phyloP scores from a whole-genome alignment of 2,113 vertebrate genomes.

The Mystacornis crossleyi region DNA sequence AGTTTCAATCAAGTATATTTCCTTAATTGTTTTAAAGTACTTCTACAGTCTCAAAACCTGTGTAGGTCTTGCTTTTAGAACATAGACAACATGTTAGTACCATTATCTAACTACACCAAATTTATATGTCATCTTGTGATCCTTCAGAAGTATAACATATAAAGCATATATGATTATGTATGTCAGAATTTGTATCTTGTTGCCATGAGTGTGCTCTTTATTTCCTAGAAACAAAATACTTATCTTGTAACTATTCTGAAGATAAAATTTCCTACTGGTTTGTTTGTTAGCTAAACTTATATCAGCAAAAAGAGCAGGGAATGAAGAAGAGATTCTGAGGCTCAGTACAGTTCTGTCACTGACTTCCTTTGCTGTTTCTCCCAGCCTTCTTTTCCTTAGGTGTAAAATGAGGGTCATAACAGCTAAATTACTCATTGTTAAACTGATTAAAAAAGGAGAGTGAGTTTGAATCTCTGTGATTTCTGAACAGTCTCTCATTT shows the following conservation, averaged over 20 bases:
- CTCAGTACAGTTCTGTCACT: not conserved
- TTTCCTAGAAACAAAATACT: not conserved
- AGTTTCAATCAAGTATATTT: not conserved
- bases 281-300: not conserved
- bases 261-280: not conserved
- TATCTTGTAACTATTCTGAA: not conserved
- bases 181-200: not conserved
- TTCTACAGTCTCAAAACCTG: not conserved
- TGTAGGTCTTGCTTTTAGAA: not conserved
- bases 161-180: not conserved
- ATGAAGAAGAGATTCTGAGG: not conserved
- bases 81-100: not conserved
- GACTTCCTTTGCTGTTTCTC: not conserved
- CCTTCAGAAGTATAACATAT: not conserved
- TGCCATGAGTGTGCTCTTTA: not conserved
- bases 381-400: not conserved
- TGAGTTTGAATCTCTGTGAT: not conserved
- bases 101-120: not conserved
- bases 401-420: not conserved
- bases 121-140: not conserved
- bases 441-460: not conserved
- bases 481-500: not conserved
- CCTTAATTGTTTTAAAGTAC: not conserved
- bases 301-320: not conserved
- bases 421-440: not conserved